Base-by-base conservation (phyloP, 2,797 vertebrate genomes). In the Alosa sapidissima region DNA sequence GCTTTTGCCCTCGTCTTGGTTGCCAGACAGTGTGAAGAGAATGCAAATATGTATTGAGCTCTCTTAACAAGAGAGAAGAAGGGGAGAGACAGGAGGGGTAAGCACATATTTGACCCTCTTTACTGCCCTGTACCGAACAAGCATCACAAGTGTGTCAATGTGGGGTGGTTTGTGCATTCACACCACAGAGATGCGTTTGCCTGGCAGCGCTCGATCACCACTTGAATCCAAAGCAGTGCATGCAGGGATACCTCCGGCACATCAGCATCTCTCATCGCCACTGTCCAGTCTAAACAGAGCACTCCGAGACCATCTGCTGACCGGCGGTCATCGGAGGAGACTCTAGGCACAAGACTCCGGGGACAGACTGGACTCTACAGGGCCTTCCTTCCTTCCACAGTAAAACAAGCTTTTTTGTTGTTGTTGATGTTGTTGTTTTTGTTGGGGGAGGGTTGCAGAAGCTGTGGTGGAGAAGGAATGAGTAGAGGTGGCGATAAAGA, bases 101-200 rank as follows among this genome's bases (percentile, higher is more conserved):
- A 78, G 45, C 72, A 78, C 72, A 78, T 78, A 78, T 78, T 78
- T 78, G 72, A 78, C 72, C 72, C 41, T 5, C 36, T 78, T 78
- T 78, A 16, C 19, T 45, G 72, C 16, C 41, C 36, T 78, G 36
- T 45, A 75, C 41, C 41, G 47, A 78, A 78, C 19, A 78, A 19
- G 5, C 41, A 47, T 1, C 41, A 47, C 14, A 19, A 19, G 41
- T 19, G 36, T 1, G 36, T 1, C 78, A 78, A 78, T 78, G 72
- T 47, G 36, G 68, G 14, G 3, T 11, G 19, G 28, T 72, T 36
- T 45, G 72, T 19, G 41, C 21, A 78, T 78, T 78, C 58, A 62
- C 58, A 62, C 58, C 7, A n/a, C n/a, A 62, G n/a, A 1, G 6
- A 8, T 10, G 7, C 2, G 58, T 24, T 8, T 9, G 58, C n/a